These are phyloP conservation scores for Macropodus opercularis DNA, from an alignment of 2,797 vertebrate species.

Conservation along the genomic window DNA sequence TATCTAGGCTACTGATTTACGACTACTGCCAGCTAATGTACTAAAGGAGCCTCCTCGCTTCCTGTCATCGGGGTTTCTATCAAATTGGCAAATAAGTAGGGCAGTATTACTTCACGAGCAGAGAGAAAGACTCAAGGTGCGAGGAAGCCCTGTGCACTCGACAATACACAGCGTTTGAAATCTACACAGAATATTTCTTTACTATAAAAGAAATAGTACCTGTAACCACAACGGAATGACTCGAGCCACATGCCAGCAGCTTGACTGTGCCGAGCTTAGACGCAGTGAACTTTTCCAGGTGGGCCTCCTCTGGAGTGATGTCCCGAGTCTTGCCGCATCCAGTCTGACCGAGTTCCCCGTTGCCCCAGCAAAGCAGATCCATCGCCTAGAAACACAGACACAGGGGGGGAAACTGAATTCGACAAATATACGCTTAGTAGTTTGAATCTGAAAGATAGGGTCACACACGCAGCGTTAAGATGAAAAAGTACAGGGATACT, in stretches of 20 bases:
- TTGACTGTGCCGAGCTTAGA: slow-evolving; percentile 49
- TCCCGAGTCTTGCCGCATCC: slow-evolving; percentile 34
- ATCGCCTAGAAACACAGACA: slow-evolving; percentile 36
- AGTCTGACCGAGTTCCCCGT: slow-evolving; percentile 61
- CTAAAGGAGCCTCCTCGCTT: slow-evolving; percentile 64
- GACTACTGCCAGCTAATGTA: slow-evolving; percentile 77
- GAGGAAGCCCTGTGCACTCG: slow-evolving; percentile 31
- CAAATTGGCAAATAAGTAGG: slow-evolving; percentile 78
- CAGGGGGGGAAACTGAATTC: no score
- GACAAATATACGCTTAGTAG: no score
- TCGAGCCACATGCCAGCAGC: slow-evolving; percentile 65
- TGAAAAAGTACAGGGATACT: neutral
- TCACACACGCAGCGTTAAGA: neutral
- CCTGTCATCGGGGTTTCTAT: slow-evolving; percentile 74
- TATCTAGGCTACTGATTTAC: slow-evolving; percentile 90
- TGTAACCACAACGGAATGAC: slow-evolving; percentile 66
- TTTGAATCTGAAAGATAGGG: no score
- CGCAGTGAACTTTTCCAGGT: slow-evolving; percentile 41
- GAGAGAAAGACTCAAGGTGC: slow-evolving; percentile 29
- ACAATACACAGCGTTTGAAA: slow-evolving; percentile 31
- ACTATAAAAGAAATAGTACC: slow-evolving; percentile 53
- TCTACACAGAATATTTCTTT: slow-evolving; percentile 3
- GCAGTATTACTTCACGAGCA: slow-evolving; percentile 64
- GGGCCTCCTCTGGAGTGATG: slow-evolving; percentile 36
- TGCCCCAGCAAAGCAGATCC: slow-evolving; percentile 67